These are phyloP conservation scores for Helobdella robusta DNA, from an alignment of 2,888 invertebrate species.

Conservation along the genomic window DNA sequence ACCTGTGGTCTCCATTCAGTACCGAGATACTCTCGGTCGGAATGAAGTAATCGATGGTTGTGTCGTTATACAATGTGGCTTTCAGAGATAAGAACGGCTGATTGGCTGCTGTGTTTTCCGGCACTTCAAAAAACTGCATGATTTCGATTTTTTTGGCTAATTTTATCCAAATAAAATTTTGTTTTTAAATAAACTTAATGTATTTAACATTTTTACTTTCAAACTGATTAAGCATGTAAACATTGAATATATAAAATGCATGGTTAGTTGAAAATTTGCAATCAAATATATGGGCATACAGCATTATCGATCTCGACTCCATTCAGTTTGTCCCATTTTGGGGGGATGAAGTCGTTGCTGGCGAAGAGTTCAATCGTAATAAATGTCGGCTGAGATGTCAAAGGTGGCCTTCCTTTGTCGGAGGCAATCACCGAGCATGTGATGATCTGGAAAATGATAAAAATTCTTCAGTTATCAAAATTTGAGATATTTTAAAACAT, in stretches of 20 bases:
- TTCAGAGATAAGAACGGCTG: background rate
- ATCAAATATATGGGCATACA: background rate
- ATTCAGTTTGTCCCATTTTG: slow-evolving; percentile 12
- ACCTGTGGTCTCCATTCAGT: slow-evolving; percentile 7
- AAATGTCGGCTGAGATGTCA: no score
- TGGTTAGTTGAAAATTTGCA: background rate
- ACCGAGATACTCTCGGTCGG: slow-evolving; percentile 5
- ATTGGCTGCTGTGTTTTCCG: slow-evolving; percentile 4
- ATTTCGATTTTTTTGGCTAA: background rate
- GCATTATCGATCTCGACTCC: slow-evolving; percentile 16
- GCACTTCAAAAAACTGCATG: background rate
- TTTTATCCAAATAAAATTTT: background rate
- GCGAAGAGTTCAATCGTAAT: slow-evolving; percentile 11
- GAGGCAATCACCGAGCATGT: slow-evolving; percentile 14
- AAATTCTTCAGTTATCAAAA: background rate
- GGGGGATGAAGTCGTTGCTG: background rate
- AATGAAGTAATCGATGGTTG: slow-evolving; percentile 5
- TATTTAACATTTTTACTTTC: no score
- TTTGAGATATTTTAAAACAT: background rate
- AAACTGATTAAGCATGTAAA: no score
- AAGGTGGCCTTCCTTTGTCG: slow-evolving; percentile 21
- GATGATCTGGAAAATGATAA: background rate
- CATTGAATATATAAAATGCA: no score
- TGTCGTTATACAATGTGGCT: background rate
- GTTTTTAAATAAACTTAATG: background rate